Conservation (phyloP, 2,113 vertebrate genomes). For the Tetrax tetrax region DNA sequence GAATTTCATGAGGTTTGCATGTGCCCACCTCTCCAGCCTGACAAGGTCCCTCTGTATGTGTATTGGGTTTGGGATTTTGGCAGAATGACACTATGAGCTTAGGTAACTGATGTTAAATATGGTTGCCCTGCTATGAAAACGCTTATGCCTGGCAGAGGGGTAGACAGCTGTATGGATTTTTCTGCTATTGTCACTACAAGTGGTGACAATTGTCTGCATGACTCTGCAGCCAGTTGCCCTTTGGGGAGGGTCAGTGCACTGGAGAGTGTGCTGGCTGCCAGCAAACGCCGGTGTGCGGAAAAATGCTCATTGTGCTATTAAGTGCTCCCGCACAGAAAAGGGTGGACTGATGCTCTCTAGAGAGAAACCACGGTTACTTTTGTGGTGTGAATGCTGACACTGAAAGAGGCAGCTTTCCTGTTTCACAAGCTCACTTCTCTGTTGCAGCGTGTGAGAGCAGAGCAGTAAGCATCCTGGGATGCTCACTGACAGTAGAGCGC, state of each 20-base stretch:
- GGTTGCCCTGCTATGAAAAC: background rate
- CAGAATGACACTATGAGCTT: background rate
- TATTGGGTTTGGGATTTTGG: background rate
- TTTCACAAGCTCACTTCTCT: background rate
- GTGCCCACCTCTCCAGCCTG: too few relatives aligned
- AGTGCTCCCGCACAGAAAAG: background rate
- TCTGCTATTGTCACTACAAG: background rate
- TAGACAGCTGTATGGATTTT: background rate
- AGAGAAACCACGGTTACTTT: accelerated
- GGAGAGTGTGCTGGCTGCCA: background rate
- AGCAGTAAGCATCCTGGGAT: background rate
- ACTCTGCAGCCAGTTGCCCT: background rate
- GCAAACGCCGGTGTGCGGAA: background rate
- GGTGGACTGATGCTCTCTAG: background rate
- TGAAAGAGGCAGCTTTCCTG: background rate
- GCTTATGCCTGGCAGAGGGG: background rate
- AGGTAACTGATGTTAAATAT: background rate
- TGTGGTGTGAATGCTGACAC: background rate
- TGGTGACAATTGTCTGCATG: background rate
- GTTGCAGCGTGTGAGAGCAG: background rate
- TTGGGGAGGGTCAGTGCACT: background rate
- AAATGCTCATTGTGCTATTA: background rate
- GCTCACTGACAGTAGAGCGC: background rate
- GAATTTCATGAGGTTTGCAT: too few relatives aligned
- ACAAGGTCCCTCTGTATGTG: too few relatives aligned